phyloP scores from a whole-genome alignment of 2,888 invertebrate genomes.

The Drosophila leonis region DNA sequence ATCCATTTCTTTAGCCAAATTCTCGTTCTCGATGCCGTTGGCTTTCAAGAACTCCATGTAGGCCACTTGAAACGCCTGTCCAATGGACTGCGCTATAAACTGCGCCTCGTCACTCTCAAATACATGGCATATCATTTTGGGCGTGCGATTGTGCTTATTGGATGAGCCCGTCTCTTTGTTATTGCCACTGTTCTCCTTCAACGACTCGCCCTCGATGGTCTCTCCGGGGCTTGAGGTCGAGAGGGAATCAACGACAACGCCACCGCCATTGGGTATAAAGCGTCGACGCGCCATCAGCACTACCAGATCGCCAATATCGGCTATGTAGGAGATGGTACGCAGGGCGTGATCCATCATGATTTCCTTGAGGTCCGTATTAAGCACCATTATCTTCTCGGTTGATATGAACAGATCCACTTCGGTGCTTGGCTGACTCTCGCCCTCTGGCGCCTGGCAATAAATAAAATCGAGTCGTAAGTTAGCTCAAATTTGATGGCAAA shows the following conservation, averaged over 20 bases:
- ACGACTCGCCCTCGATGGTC: constrained; percentile 23
- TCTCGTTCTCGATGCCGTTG: constrained; percentile 99
- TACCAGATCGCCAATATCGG: constrained; percentile 99
- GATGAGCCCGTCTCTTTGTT: constrained; percentile 47
- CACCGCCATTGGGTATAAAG: constrained; percentile 88
- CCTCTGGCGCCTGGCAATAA: constrained; percentile 94
- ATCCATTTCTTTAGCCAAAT: constrained; percentile 99
- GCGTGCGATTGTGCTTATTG: constrained; percentile 91
- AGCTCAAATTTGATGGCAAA: background rate
- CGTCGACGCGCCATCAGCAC: constrained; percentile 99
- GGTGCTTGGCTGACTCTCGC: constrained; percentile 98
- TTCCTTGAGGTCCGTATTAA: constrained; percentile 99
- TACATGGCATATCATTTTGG: constrained; percentile 99
- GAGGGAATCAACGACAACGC: constrained; percentile 36
- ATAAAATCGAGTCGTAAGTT: constrained; percentile 4
- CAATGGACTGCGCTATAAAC: constrained; percentile 99
- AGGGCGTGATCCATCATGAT: constrained; percentile 99
- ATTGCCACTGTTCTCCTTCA: constrained; percentile 28
- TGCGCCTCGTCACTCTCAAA: constrained; percentile 99
- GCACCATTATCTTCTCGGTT: constrained; percentile 99
- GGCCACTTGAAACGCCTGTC: constrained; percentile 99
- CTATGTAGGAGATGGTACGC: constrained; percentile 99
- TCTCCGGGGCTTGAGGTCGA: constrained; percentile 27
- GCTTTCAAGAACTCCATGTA: constrained; percentile 99
- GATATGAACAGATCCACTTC: constrained; percentile 99